phyloP scores from a whole-genome alignment of 2,888 invertebrate species.

The Amphipyra berbera region DNA sequence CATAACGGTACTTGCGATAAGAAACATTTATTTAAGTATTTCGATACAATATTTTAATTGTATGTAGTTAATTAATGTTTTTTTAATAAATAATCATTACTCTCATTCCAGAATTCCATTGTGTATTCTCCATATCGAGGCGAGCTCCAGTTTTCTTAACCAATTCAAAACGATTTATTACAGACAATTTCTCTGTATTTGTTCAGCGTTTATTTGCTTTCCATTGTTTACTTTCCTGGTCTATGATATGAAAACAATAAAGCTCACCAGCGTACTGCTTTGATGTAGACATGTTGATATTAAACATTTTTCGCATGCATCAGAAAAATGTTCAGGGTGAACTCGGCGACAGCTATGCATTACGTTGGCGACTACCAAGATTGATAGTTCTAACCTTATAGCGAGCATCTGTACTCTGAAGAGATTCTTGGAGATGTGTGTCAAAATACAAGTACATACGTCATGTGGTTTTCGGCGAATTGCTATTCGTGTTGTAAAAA shows the following conservation, averaged over 20 bases:
- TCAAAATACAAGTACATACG: too few relatives aligned
- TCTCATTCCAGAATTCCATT: too few relatives aligned
- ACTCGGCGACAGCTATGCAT: conserved; percentile 2
- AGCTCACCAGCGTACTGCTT: conserved; percentile 24
- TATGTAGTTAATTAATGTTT: too few relatives aligned
- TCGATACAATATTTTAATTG: too few relatives aligned
- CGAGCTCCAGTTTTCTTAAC: conserved; percentile 22
- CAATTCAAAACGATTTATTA: conserved; percentile 35
- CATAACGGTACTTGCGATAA: too few relatives aligned
- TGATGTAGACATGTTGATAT: conserved; percentile 40
- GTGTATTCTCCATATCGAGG: not conserved
- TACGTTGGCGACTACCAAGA: not conserved
- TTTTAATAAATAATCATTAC: too few relatives aligned
- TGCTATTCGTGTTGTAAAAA: too few relatives aligned
- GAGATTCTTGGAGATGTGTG: not conserved
- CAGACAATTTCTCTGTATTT: conserved; percentile 35
- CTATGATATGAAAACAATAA: conserved; percentile 44
- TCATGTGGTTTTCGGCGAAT: too few relatives aligned
- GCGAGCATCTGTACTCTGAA: not conserved
- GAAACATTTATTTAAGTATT: too few relatives aligned
- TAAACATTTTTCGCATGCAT: conserved; percentile 34
- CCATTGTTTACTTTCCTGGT: conserved; percentile 29
- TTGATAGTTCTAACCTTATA: not conserved
- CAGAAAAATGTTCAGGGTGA: conserved; percentile 19
- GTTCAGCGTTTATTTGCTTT: conserved; percentile 39